Conservation (phyloP, 2,113 vertebrate genomes). For the Hymenochirus boettgeri region DNA sequence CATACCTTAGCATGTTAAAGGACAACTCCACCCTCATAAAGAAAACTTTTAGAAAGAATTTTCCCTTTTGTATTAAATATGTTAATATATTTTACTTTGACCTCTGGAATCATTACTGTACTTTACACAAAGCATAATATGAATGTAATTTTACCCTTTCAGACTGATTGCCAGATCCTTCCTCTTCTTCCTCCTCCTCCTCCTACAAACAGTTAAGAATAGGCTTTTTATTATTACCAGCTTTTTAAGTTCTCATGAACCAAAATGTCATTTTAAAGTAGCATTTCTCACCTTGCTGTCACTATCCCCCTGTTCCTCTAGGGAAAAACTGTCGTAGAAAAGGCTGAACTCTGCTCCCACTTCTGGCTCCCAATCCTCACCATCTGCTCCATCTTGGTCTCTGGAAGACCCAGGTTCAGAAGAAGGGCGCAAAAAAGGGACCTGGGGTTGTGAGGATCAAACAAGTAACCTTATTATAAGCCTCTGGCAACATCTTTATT, state of each 20-base stretch:
- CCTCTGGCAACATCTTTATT: neutral
- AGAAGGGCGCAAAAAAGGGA: neutral
- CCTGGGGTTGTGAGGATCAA: neutral
- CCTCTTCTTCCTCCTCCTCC: slow-evolving; percentile 59
- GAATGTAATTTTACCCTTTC: slow-evolving; percentile 60
- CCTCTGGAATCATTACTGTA: too few relatives aligned
- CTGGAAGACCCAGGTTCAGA: slow-evolving; percentile 28
- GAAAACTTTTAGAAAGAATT: too few relatives aligned
- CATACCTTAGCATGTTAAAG: too few relatives aligned
- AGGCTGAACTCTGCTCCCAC: slow-evolving; percentile 62
- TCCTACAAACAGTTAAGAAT: slow-evolving; percentile 28
- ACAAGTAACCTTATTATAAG: neutral
- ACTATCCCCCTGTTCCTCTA: slow-evolving; percentile 64
- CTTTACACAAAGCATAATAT: too few relatives aligned
- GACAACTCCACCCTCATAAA: too few relatives aligned
- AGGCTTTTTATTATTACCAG: too few relatives aligned
- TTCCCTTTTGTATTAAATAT: too few relatives aligned
- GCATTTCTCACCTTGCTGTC: slow-evolving; percentile 67
- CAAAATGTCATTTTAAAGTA: neutral
- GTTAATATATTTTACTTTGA: too few relatives aligned
- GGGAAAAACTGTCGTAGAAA: slow-evolving; percentile 64
- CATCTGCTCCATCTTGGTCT: slow-evolving; percentile 4
- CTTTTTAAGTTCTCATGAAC: too few relatives aligned
- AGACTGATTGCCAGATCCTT: slow-evolving; percentile 64
- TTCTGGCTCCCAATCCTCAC: slow-evolving; percentile 63